Conservation (phyloP, 2,113 vertebrate genomes). For the Festucalex cinctus region DNA sequence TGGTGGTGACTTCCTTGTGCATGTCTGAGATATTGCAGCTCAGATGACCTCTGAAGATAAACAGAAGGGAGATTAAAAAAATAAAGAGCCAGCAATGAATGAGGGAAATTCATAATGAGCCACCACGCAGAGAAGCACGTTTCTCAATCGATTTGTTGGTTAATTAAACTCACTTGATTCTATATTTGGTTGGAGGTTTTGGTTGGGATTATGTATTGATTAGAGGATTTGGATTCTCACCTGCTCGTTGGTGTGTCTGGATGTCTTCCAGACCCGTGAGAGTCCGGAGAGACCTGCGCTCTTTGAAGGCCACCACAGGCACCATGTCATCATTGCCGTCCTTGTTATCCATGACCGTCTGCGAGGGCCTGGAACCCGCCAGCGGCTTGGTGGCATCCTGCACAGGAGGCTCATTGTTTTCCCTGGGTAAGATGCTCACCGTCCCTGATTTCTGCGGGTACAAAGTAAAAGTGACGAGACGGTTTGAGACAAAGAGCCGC, state of each 20-base stretch:
- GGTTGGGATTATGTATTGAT: too few species aligned
- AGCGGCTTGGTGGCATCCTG: constrained; percentile 46
- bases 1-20: not conserved
- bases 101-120: not conserved
- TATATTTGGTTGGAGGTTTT: too few species aligned
- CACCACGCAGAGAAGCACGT: not conserved
- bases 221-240: constrained; percentile 38
- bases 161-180: too few species aligned
- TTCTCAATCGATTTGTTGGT: not conserved
- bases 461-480: not conserved
- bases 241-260: constrained; percentile 71
- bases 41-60: constrained; percentile 69
- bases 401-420: constrained; percentile 60
- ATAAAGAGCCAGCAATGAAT: not conserved
- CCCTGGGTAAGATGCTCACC: constrained; percentile 50
- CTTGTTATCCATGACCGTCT: constrained; percentile 30
- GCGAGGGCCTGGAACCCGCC: constrained; percentile 41
- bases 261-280: constrained; percentile 71
- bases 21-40: constrained; percentile 20
- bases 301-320: constrained; percentile 74
- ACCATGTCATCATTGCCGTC: constrained; percentile 57
- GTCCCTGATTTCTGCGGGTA: constrained; percentile 45
- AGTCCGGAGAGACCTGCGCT: constrained; percentile 68
- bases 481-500: not conserved
- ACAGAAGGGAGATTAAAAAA: not conserved